These are phyloP conservation scores for Hirtodrosophila histrioides DNA, from an alignment of 2,888 invertebrate genomes.

Conservation along the genomic window DNA sequence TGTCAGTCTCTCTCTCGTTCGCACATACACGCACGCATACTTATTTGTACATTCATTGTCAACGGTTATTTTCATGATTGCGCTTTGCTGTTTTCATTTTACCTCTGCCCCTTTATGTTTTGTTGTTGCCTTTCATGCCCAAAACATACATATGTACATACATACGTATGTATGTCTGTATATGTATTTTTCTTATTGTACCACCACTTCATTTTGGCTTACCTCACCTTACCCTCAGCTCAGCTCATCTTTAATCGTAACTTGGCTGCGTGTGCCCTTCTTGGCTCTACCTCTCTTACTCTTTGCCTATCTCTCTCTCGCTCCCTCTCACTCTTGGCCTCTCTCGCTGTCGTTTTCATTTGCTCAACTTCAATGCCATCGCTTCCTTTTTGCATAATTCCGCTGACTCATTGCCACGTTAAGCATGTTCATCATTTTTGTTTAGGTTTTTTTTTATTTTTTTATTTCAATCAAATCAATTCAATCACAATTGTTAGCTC, in stretches of 20 bases:
- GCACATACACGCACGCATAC: slow-evolving; percentile 33
- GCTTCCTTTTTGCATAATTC: slow-evolving; percentile 61
- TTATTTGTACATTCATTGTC: slow-evolving; percentile 56
- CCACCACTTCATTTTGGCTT: slow-evolving; percentile 41
- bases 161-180: slow-evolving; percentile 8
- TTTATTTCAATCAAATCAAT: background rate
- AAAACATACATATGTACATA: slow-evolving; percentile 3
- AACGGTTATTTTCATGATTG: slow-evolving; percentile 57
- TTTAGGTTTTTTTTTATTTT: slow-evolving; percentile 6
- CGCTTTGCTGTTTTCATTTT: slow-evolving; percentile 48
- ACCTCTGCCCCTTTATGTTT: slow-evolving; percentile 15
- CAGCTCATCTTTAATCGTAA: slow-evolving; percentile 47
- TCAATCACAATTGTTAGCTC: no score
- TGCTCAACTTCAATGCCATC: slow-evolving; percentile 50
- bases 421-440: slow-evolving; percentile 36
- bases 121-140: slow-evolving; percentile 15
- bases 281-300: slow-evolving; percentile 14
- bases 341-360: slow-evolving; percentile 48
- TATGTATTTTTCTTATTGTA: slow-evolving; percentile 45
- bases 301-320: slow-evolving; percentile 11
- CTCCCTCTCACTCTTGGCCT: slow-evolving; percentile 13
- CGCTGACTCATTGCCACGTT: slow-evolving; percentile 63
- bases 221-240: slow-evolving; percentile 38
- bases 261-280: slow-evolving; percentile 30
- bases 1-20: slow-evolving; percentile 19